Base-by-base conservation (phyloP, 1,140 invertebrate species). In the Drosophila nannoptera region DNA sequence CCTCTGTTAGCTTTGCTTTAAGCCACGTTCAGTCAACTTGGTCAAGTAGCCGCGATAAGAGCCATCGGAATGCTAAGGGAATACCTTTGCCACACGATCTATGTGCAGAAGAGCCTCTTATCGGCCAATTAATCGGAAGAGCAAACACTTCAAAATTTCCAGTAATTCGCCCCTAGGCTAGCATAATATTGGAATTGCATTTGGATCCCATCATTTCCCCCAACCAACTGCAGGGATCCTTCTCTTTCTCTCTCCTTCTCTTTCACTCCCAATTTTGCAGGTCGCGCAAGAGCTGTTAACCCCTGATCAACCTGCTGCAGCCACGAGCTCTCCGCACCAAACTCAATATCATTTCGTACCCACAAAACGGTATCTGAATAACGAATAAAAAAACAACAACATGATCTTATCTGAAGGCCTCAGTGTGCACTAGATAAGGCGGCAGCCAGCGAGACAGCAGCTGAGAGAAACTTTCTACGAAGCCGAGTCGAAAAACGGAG, bases 331-430 rank as follows among this genome's bases (percentile, higher is more conserved):
- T 22, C 29, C 14, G n/a, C 12, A 32, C 53, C 40, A 55, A 12
- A 29, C 7, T 12, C 11, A 43, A 45, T 14, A 16, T 43, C 9
- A 12, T 56, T 16, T 33, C 33, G 12, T 56, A 5, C n/a, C 36
- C 46, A 54, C 65, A 48, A 62, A 55, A 9, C 12, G 12, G 42
- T 64, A 69, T 55, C 53, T 52, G 7, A 38, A 45, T 40, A 45
- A 22, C 22, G 1, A 22, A 22, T 2, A 22, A 22, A 22, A 22
- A 22, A 22, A 22, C 22, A 22, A 22, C 22, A 22, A 59, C 35
- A 22, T 43, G 52, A 52, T n/a, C 40, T 38, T 84, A 84, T 84
- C 80, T 83, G 22, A 64, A 54, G 68, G 76, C 64, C 22, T 22
- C 22, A 22, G 22, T 22, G 22, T 22, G 36, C 49, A 32, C 50